Evolutionary conservation across 2,113 vertebrate genomes (phyloP).

Genomic region (Phylloscopus trochilus): DNA sequence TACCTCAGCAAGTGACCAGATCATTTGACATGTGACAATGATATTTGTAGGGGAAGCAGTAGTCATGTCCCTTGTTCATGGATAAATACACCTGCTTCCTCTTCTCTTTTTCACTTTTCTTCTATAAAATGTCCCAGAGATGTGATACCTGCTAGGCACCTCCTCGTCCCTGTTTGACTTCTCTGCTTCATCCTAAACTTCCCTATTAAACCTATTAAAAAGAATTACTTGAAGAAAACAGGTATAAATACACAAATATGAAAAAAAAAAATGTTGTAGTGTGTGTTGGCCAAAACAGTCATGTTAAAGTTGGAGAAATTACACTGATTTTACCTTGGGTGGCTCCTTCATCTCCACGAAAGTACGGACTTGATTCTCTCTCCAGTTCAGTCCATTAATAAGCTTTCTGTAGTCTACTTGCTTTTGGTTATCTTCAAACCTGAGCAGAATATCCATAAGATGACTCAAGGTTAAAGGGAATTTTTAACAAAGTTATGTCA

Average conservation of each 20-base stretch:
- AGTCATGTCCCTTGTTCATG: neutral
- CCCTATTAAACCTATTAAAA: neutral
- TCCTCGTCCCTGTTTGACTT: neutral
- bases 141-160: neutral
- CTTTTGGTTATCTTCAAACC: slow-evolving; percentile 73
- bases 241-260: neutral
- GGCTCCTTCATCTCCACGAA: neutral
- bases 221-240: neutral
- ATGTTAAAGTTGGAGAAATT: neutral
- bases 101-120: neutral
- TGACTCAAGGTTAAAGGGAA: neutral
- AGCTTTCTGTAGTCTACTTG: slow-evolving; percentile 82
- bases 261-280: neutral
- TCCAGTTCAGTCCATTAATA: slow-evolving; percentile 83
- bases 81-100: neutral
- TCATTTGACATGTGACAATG: neutral
- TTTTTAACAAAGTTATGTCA: neutral
- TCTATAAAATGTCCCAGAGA: neutral
- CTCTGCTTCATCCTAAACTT: neutral
- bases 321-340: slow-evolving; percentile 73
- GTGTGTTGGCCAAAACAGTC: neutral
- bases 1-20: neutral
- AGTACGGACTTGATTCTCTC: slow-evolving; percentile 67
- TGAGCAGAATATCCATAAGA: slow-evolving; percentile 47
- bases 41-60: neutral